Base-by-base conservation (phyloP, 2,888 invertebrate genomes). In the Brachypalpus laphriformis region DNA sequence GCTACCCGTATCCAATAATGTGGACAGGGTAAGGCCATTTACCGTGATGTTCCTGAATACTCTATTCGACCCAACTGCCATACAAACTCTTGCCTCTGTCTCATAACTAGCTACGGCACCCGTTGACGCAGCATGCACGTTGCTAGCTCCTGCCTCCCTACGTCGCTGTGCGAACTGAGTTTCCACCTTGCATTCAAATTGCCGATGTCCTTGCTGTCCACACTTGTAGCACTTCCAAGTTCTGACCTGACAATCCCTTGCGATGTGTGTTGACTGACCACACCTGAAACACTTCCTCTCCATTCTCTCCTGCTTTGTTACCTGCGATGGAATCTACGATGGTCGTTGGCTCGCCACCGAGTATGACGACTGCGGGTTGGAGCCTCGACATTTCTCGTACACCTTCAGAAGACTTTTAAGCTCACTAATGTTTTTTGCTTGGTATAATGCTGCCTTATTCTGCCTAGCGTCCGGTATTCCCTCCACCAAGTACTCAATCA, bases 381-480 rank as follows among this genome's bases (percentile, higher is more conserved):
- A n/a, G n/a, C n/a, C n/a, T n/a, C n/a, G n/a, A n/a, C n/a, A n/a
- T 9, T 42, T 42, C n/a, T 57, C 71, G 16, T 45, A 16, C n/a
- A 25, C 47, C 8, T 18, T 45, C 9, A 54, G 6, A 9, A 68
- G 14, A 7, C 16, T n/a, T 16, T 76, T 76, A 8, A 76, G 51
- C 59, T 76, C 65, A 7, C 9, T 31, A 75, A 20, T 0, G 14
- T 34, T 45, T n/a, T 47, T 45, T 1, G 59, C 71, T 31, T 71
- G 71, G n/a, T 71, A 71, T 14, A 59, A 11, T 1, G 20, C 8
- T 7, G 40, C 11, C 25, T 68, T 76, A 18, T 77, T 68, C 14
- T 51, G 51, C 22, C 47, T 68, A 1, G 59, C 16, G 47, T 61
- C 68, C 1, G 66, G 65, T 9, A 68, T 54, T 9, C 65, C 74